Evolutionary conservation across 1,140 invertebrate genomes (phyloP), one percentile per base, ranked within the genome.

Genomic region (Musca domestica): DNA sequence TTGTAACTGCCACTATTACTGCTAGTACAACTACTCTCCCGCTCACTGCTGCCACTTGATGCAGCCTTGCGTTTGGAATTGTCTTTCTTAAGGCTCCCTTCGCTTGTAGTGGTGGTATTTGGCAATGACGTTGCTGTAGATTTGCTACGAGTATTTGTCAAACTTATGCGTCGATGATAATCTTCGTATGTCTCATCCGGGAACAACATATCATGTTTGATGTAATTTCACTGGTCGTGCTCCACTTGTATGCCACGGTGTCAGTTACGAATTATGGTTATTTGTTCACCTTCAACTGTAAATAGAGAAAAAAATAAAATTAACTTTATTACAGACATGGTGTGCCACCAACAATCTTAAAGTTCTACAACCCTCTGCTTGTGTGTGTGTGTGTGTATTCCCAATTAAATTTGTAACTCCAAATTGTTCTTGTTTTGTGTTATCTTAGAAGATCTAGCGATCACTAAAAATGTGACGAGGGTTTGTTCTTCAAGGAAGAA

Each of bases 111-210:
- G 47, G 71, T 20, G 25, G 67, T 51, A 58, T 71, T 56, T 73
- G 51, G 81, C 83, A 64, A 80, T 74, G 68, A 58, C 64, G 51
- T 70, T 47, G 48, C 69, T 69, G 56, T 69, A 70, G 64, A 5
- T 46, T 48, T 47, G 7, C 7, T 46, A 10, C 48, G 47, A 51
- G 22, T 25, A 14, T 64, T 23, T 22, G 49, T 17, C n/a, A 22
- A 51, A 51, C 22, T 51, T 48, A 70, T 70, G 64, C 69, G 70
- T 67, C 75, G 71, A 22, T 71, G 66, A 61, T 77, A 75, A 72
- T 81, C 77, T 64, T 88, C 87, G 78, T 89, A 89, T 30, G 86
- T 88, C 76, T 89, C 86, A 81, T 89, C 87, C 66, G 88, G 87
- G 71, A 88, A 82, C 73, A 89, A 84, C 87, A 88, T 88, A 75